These are phyloP conservation scores for Pelecanoides urinatrix DNA, from an alignment of 2,113 vertebrate species.

Conservation along the genomic window DNA sequence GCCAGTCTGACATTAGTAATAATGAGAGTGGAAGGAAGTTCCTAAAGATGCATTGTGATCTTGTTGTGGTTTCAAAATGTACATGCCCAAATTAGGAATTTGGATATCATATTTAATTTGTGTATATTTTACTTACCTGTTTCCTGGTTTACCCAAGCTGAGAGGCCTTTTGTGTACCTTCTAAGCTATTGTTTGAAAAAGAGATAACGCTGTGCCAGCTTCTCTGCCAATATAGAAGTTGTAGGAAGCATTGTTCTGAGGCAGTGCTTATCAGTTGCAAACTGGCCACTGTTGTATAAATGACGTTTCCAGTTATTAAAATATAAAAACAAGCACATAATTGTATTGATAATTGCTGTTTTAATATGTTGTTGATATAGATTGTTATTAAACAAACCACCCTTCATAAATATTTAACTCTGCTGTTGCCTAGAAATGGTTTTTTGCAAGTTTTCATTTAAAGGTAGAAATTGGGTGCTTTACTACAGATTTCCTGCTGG, in stretches of 20 bases:
- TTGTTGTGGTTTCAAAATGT: background rate
- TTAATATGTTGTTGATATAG: background rate
- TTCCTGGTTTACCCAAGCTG: background rate
- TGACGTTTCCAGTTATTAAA: background rate
- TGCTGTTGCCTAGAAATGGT: background rate
- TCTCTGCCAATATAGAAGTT: background rate
- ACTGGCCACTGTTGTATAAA: background rate
- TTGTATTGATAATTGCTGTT: background rate
- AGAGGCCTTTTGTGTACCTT: background rate
- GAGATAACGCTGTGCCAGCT: background rate
- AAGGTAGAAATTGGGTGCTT: background rate
- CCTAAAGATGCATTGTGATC: background rate
- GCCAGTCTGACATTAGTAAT: background rate
- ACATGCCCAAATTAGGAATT: background rate
- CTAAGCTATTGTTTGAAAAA: background rate
- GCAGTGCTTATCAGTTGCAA: background rate
- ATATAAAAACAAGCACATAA: background rate
- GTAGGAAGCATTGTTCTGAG: background rate
- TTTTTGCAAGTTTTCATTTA: background rate
- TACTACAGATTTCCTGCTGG: background rate
- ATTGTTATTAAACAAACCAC: background rate
- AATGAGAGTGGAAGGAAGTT: background rate
- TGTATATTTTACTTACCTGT: background rate
- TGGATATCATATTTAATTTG: background rate
- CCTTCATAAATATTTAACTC: background rate